Percentiles rank a stretch among this genome's conserved stretches.
These are phyloP conservation scores for Cryptotermes secundus DNA, from an alignment of 1,140 invertebrate species.

Conservation along the genomic window DNA sequence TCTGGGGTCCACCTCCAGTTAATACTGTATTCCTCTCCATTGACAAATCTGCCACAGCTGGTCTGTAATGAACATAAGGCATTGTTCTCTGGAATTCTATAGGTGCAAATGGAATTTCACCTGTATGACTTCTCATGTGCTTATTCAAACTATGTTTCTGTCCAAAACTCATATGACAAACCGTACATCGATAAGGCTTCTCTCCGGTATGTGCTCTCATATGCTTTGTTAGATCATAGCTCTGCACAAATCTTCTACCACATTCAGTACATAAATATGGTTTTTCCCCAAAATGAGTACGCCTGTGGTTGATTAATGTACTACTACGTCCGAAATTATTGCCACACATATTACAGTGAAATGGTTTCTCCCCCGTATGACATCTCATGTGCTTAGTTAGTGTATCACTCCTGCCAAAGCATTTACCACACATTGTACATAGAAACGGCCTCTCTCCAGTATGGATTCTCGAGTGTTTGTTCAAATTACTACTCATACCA, in stretches of 20 bases:
- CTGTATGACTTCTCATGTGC: conserved; percentile 26
- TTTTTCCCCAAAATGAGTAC: conserved; percentile 10
- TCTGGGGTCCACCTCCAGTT: neutral
- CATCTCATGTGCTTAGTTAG: conserved; percentile 46
- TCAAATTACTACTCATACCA: conserved; percentile 9
- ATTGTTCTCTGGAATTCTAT: neutral
- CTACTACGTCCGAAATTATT: conserved; percentile 42
- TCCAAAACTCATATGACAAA: conserved; percentile 20
- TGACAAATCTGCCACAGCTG: neutral
- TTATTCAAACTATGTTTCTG: neutral
- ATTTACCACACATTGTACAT: conserved; percentile 27
- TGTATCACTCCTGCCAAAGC: conserved; percentile 14
- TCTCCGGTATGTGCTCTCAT: conserved; percentile 27
- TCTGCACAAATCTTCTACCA: neutral
- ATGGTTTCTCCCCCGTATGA: conserved; percentile 58
- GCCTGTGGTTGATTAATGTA: conserved; percentile 20
- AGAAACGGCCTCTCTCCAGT: conserved; percentile 22
- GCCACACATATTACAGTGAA: conserved; percentile 48
- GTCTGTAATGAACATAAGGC: conserved; percentile 6
- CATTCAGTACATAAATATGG: conserved; percentile 23
- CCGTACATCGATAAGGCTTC: conserved; percentile 2
- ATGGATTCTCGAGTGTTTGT: conserved; percentile 14
- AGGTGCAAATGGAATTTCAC: conserved; percentile 11
- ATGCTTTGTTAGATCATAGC: neutral
- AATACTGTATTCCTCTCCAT: neutral